These are phyloP conservation scores for Ethmia dodecea DNA, from an alignment of 2,888 invertebrate species.

Conservation along the genomic window DNA sequence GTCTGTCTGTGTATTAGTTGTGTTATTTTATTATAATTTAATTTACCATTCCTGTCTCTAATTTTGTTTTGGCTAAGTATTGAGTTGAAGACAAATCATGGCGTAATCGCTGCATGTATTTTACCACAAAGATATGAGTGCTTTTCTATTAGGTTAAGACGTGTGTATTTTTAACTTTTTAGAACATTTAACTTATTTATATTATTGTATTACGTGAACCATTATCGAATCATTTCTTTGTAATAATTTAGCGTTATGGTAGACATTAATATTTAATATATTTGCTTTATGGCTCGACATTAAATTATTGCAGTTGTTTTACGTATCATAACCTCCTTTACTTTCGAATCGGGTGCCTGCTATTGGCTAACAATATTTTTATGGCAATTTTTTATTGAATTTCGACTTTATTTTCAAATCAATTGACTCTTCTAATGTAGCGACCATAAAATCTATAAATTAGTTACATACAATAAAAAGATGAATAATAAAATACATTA, in stretches of 20 bases:
- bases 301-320: constrained; percentile 69
- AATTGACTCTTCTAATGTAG: constrained; percentile 42
- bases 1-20: constrained; percentile 64
- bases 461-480: constrained; percentile 55
- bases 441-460: constrained; percentile 59
- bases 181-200: constrained; percentile 78
- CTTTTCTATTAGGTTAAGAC: constrained; percentile 74
- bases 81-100: constrained; percentile 32
- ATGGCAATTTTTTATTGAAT: constrained; percentile 36
- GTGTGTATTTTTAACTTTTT: constrained; percentile 78
- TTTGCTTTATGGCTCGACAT: constrained; percentile 68
- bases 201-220: constrained; percentile 70
- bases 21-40: constrained; percentile 45
- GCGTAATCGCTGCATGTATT: constrained; percentile 35
- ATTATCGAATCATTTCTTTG: constrained; percentile 72
- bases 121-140: constrained; percentile 61
- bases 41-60: constrained; percentile 61
- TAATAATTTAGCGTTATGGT: constrained; percentile 73
- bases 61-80: constrained; percentile 57
- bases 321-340: constrained; percentile 63
- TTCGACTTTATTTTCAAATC: constrained; percentile 30
- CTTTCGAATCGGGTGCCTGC: constrained; percentile 67
- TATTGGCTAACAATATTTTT: no score
- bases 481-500: constrained; percentile 48
- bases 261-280: constrained; percentile 75